Base-by-base conservation (phyloP, 2,113 vertebrate species). In the Catharus minimus region DNA sequence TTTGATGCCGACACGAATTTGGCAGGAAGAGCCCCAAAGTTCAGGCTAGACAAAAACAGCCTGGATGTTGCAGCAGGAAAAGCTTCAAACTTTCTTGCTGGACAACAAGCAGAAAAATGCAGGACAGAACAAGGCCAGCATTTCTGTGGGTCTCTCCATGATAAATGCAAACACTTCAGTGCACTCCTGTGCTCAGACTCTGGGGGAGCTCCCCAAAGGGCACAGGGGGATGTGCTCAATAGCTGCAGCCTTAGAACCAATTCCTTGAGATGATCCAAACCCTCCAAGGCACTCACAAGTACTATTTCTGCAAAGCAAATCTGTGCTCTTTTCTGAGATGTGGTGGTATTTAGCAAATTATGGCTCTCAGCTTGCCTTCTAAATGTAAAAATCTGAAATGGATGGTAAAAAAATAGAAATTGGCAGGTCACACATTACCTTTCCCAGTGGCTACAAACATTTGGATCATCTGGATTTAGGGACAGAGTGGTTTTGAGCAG, bases 401-500 rank as follows among this genome's bases (percentile, higher is more conserved):
- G 12, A 9, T 44, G 43, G 12, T 28, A 69, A 69, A 53, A 39
- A 62, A 28, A 2, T 12, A 16, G 22, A 41, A 43, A 11, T 1
- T 21, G 14, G 4, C 12, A 57, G 9, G 28, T 64, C 67, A 49
- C 41, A 83, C 74, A 53, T 98, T 97, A 99, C 99, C 99, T 99
- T 97, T 99, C 99, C 99, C 99, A 99, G 96, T 99, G 99, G 96
- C 99, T 99, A 97, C 99, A 99, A 94, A 99, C 99, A 8, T 99
- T 99, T 66, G 99, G 99, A 97, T 99, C 99, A 90, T 99, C 99
- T 0, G 99, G 99, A 92, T 99, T 99, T 93, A 99, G 98, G 80
- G 98, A 94, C 88, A 98, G 86, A 32, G 97, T 89, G 3, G 89
- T 90, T 79, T 94, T 92, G 82, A 98, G 96, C 67, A 99, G 94